These are phyloP conservation scores for Glossosoma conforme DNA, from an alignment of 1,140 invertebrate species.

Conservation along the genomic window DNA sequence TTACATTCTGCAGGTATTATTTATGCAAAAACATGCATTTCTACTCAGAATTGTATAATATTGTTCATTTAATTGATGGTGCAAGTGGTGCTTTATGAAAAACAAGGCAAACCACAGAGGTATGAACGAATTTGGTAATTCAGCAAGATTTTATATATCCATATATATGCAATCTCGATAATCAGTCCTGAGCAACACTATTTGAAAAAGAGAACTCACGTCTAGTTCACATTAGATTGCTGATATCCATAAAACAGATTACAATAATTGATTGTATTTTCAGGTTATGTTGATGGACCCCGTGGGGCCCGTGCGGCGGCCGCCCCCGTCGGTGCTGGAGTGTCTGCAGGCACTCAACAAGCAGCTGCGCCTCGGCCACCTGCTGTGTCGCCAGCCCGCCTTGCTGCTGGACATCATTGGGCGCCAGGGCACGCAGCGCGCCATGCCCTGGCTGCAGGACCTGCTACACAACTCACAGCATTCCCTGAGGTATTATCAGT, in stretches of 20 bases:
- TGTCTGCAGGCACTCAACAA: constrained; percentile 76
- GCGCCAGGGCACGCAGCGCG: constrained; percentile 77
- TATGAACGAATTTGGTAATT: too few relatives aligned
- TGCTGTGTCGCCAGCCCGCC: constrained; percentile 88
- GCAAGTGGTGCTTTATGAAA: too few relatives aligned
- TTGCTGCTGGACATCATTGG: constrained; percentile 92
- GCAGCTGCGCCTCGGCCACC: constrained; percentile 78
- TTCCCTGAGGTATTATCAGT: constrained; percentile 56
- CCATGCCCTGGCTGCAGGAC: constrained; percentile 96
- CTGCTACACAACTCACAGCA: constrained; percentile 88
- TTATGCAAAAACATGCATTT: too few relatives aligned
- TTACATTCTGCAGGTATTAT: background rate
- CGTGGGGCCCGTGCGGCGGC: constrained; percentile 70
- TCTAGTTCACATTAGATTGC: too few relatives aligned
- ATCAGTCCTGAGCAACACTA: too few relatives aligned
- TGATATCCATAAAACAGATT: too few relatives aligned
- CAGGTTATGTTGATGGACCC: constrained; percentile 79
- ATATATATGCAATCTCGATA: too few relatives aligned
- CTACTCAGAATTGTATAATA: too few relatives aligned
- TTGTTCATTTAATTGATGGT: too few relatives aligned
- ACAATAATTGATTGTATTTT: constrained; percentile 9
- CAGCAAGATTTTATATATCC: too few relatives aligned
- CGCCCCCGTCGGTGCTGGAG: constrained; percentile 72
- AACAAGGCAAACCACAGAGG: too few relatives aligned
- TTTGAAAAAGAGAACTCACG: too few relatives aligned